Evolutionary conservation across 2,113 vertebrate genomes (phyloP).

Genomic region (Podarcis muralis): DNA sequence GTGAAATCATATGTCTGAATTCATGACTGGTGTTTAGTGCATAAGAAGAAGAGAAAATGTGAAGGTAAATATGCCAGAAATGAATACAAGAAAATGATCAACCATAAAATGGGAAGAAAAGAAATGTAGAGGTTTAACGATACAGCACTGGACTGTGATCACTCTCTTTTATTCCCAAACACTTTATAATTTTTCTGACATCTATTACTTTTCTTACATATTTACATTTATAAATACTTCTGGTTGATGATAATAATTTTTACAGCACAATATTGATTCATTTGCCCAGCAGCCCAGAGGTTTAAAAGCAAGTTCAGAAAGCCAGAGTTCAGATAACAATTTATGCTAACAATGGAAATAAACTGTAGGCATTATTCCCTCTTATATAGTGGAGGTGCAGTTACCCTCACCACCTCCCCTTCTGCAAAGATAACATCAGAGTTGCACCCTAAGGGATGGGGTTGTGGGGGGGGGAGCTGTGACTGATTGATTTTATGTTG

Average conservation of each 20-base stretch:
- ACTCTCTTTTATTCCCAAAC: neutral
- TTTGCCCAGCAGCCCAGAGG: no score
- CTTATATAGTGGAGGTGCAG: no score
- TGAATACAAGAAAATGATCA: neutral
- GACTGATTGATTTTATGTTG: no score
- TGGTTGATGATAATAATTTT: constrained; percentile 11
- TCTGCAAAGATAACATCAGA: no score
- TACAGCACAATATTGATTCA: neutral
- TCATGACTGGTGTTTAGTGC: neutral
- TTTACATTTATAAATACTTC: neutral
- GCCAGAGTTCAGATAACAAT: neutral
- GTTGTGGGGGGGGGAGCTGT: no score
- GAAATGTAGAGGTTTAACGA: neutral
- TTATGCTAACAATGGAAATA: neutral
- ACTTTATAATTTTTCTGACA: neutral
- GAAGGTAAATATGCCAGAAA: neutral
- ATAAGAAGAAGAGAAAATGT: constrained; percentile 11
- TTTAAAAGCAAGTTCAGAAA: neutral
- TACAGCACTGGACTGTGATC: constrained; percentile 13
- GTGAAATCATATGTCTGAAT: neutral
- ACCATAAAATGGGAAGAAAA: neutral
- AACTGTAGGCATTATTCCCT: no score
- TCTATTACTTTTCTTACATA: neutral
- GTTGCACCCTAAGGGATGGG: neutral
- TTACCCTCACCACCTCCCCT: no score